Percentiles rank a stretch among this genome's conserved stretches.
Conservation (phyloP, 1,140 invertebrate species). For the Oryzaephilus surinamensis region DNA sequence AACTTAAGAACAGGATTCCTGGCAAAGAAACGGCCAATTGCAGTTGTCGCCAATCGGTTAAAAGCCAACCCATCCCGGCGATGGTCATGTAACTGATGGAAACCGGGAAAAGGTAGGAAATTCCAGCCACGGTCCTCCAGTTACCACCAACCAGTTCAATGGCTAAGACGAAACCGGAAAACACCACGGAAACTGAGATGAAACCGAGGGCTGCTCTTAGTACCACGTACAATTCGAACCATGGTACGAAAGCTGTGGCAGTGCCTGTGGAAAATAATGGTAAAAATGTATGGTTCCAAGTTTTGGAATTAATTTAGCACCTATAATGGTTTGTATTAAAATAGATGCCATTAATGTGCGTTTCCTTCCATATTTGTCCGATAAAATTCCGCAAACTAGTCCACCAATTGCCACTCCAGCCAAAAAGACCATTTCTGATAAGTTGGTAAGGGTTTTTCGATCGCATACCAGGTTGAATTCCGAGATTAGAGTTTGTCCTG, state of each 20-base stretch:
- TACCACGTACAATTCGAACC: conserved; percentile 52
- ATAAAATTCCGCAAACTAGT: conserved; percentile 56
- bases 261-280: conserved; percentile 40
- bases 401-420: conserved; percentile 57
- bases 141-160: conserved; percentile 63
- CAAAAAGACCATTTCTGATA: conserved; percentile 59
- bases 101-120: conserved; percentile 61
- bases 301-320: conserved; percentile 28
- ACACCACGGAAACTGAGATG: conserved; percentile 60
- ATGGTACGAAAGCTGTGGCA: conserved; percentile 48
- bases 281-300: neutral
- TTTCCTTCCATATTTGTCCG: conserved; percentile 69
- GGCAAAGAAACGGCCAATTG: conserved; percentile 61
- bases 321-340: conserved; percentile 53
- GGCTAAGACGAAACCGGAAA: conserved; percentile 59
- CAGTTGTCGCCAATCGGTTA: conserved; percentile 61
- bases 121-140: conserved; percentile 60
- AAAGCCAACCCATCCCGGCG: conserved; percentile 54
- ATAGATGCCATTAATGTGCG: conserved; percentile 57
- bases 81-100: conserved; percentile 62
- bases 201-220: conserved; percentile 53
- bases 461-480: conserved; percentile 59
- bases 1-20: conserved; percentile 50
- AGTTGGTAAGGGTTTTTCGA: conserved; percentile 46
- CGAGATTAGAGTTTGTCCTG: conserved; percentile 48